A percentile compares a stretch with the other conserved stretches of the same genome.
phyloP scores from a whole-genome alignment of 2,888 invertebrate species.

The Euplexia lucipara region DNA sequence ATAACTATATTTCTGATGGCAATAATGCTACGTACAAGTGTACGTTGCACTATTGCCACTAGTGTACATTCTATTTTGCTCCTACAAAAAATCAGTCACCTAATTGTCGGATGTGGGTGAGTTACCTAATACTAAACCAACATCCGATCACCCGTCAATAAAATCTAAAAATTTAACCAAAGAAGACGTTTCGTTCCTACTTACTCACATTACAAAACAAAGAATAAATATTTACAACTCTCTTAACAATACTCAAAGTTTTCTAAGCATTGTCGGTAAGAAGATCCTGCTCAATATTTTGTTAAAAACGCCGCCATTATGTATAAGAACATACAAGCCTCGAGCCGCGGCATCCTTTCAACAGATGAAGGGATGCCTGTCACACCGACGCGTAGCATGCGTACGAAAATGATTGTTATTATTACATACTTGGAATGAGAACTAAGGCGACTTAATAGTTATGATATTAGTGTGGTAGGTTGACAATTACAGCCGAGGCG shows the following conservation, averaged over 20 bases:
- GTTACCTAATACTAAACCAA: no score
- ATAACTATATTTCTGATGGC: no score
- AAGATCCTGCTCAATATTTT: conserved; percentile 72
- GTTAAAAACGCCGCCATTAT: conserved; percentile 74
- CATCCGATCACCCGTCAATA: no score
- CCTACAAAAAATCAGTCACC: no score
- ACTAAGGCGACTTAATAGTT: no score
- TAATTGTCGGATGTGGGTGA: no score
- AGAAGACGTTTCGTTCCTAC: background rate
- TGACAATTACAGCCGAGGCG: no score
- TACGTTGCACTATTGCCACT: no score
- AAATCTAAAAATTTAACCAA: background rate
- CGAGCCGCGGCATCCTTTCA: conserved; percentile 70
- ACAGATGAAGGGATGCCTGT: conserved; percentile 54
- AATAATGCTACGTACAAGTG: no score
- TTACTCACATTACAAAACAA: conserved; percentile 18
- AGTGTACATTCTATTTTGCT: no score
- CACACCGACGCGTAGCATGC: conserved; percentile 65
- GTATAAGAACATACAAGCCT: conserved; percentile 72
- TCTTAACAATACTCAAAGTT: conserved; percentile 59
- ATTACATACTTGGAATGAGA: background rate
- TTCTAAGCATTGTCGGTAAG: conserved; percentile 56
- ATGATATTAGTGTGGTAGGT: no score
- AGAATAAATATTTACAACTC: conserved; percentile 45
- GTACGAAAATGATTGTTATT: background rate